Conservation (phyloP, 1,140 invertebrate genomes). For the Ooceraea biroi region DNA sequence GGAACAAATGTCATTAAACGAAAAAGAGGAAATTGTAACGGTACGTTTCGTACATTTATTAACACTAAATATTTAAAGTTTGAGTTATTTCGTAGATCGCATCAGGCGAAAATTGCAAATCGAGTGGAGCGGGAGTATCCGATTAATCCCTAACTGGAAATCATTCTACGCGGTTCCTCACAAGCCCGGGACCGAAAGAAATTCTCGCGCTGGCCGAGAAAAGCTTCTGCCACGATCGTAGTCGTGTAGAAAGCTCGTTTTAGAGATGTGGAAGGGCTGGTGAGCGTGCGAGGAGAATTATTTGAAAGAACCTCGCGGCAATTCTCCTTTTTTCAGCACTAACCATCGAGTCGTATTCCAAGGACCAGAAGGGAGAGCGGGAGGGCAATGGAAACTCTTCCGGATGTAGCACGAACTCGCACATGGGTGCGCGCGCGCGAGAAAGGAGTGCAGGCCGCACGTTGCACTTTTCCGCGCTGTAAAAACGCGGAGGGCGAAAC, state of each 20-base stretch:
- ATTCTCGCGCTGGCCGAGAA: slow-evolving; percentile 25
- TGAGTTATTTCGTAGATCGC: not conserved
- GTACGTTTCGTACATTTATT: not conserved
- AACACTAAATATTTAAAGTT: not conserved
- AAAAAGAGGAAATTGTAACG: not conserved
- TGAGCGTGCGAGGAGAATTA: slow-evolving; percentile 62
- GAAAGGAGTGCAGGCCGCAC: slow-evolving; percentile 15
- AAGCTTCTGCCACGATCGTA: slow-evolving; percentile 42
- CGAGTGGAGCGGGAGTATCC: not conserved
- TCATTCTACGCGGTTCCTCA: not conserved
- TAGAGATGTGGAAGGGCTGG: slow-evolving; percentile 12
- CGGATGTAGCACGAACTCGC: too few species aligned
- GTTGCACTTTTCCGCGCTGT: slow-evolving; percentile 30
- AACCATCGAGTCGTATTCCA: slow-evolving; percentile 41
- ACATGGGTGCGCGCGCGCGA: not conserved
- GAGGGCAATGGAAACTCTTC: slow-evolving; percentile 43
- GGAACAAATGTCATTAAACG: not conserved
- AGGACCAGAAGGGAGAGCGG: not conserved
- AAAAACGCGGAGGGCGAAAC: slow-evolving; percentile 36
- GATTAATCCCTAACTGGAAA: slow-evolving; percentile 23
- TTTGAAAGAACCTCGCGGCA: slow-evolving; percentile 61
- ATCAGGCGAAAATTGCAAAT: not conserved
- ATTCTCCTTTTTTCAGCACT: slow-evolving; percentile 58
- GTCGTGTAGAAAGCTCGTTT: slow-evolving; percentile 41
- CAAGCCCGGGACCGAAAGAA: slow-evolving; percentile 1